These are phyloP conservation scores for Geophilus truncorum DNA, from an alignment of 2,888 invertebrate genomes.

Conservation along the genomic window DNA sequence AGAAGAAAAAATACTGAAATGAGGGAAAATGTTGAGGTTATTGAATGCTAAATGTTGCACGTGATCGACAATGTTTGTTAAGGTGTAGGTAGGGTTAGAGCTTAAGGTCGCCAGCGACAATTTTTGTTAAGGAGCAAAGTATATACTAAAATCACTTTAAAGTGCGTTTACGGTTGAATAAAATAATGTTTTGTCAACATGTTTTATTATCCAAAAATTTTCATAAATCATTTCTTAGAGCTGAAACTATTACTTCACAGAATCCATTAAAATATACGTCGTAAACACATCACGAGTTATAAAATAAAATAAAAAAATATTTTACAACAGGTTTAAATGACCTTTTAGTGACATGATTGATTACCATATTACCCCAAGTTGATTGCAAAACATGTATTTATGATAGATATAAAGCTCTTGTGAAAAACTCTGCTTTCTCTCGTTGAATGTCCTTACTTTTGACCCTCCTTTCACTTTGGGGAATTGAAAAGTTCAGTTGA, in stretches of 20 bases:
- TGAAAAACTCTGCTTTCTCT: not conserved
- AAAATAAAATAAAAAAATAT: not conserved
- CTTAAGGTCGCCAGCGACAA: no score
- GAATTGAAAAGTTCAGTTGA: constrained; percentile 11
- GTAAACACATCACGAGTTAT: not conserved
- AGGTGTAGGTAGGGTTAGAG: no score
- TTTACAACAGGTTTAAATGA: not conserved
- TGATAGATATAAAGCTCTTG: not conserved
- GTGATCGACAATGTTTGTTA: no score
- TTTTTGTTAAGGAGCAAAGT: no score
- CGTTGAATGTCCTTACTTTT: not conserved
- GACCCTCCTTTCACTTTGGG: constrained; percentile 8
- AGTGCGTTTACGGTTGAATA: no score
- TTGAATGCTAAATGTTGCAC: no score
- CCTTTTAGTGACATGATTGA: not conserved
- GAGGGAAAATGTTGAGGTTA: no score
- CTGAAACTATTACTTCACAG: not conserved
- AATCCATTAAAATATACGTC: not conserved
- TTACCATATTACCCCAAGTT: not conserved
- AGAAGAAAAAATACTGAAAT: no score
- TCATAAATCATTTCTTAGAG: not conserved
- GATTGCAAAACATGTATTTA: not conserved
- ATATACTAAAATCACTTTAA: no score
- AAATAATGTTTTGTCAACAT: not conserved
- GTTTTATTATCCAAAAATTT: not conserved